phyloP scores from a whole-genome alignment of 23 tunicate genomes.

The Ascidia mentula region DNA sequence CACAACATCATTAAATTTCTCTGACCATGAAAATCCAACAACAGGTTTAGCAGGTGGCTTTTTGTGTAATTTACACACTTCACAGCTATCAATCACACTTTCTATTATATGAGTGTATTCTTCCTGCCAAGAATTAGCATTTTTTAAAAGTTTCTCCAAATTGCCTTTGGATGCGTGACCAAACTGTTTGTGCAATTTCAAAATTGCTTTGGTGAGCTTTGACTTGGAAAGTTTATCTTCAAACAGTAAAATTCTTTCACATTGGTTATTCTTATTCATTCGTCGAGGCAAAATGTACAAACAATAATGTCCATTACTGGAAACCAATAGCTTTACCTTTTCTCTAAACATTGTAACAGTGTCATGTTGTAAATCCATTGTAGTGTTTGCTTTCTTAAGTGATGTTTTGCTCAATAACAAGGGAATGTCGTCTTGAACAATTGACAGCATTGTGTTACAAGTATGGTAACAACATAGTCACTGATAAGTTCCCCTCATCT shows the following conservation, averaged over 20 bases:
- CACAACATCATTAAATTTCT: constrained; percentile 8
- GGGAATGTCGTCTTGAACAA: too few relatives aligned
- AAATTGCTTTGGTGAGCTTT: not conserved
- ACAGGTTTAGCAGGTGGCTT: constrained; percentile 2
- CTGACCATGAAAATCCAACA: constrained; percentile 13
- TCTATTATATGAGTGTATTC: not conserved
- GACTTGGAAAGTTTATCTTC: not conserved
- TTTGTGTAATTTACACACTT: not conserved
- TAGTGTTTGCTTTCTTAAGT: not conserved
- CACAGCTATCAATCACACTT: not conserved
- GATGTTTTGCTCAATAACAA: constrained; percentile 15
- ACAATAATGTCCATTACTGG: constrained; percentile 28
- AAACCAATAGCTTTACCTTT: not conserved
- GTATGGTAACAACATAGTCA: too few relatives aligned
- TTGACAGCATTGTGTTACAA: too few relatives aligned
- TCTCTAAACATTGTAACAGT: constrained; percentile 14
- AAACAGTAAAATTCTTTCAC: not conserved
- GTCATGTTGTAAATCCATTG: constrained; percentile 7
- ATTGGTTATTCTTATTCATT: not conserved
- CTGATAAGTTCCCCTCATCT: too few relatives aligned
- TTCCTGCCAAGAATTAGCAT: not conserved
- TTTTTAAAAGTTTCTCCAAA: not conserved
- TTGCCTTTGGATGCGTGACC: constrained; percentile 16
- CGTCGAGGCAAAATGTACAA: constrained; percentile 2
- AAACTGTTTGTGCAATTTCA: constrained; percentile 10